A percentile compares a stretch with the other conserved stretches of the same genome.
Evolutionary conservation across 2,113 vertebrate genomes (phyloP).

Genomic region (Oryzias celebensis): DNA sequence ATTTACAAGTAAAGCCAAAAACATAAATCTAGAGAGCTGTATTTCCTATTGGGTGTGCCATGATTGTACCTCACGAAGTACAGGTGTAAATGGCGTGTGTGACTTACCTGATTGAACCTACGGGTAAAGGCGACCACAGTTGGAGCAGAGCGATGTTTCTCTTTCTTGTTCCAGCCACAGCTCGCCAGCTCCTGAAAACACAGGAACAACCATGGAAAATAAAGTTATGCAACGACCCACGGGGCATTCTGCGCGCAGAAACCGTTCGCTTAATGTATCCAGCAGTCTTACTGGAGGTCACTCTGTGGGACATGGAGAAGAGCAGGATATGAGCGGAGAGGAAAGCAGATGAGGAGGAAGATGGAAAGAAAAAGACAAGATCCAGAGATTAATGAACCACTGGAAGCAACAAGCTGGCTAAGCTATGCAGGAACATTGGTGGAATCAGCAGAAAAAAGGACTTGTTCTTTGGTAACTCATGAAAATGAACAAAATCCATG

Average conservation of each 20-base stretch:
- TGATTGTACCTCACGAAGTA: neutral
- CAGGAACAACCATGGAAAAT: constrained; percentile 16
- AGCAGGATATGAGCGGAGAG: neutral
- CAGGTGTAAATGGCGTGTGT: neutral
- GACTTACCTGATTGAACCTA: constrained; percentile 97
- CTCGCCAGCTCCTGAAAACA: constrained; percentile 91
- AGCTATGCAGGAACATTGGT: neutral
- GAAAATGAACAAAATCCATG: no score
- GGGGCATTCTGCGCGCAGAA: neutral
- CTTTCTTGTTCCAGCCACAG: constrained; percentile 99
- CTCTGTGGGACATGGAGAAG: constrained; percentile 6
- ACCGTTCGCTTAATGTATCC: constrained; percentile 18
- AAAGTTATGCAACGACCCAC: neutral
- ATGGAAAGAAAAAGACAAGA: neutral
- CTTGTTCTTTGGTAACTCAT: neutral
- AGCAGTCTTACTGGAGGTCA: constrained; percentile 20
- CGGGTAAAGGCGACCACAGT: constrained; percentile 98
- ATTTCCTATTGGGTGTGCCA: constrained; percentile 3
- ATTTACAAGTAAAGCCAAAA: constrained; percentile 14
- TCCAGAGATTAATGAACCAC: constrained; percentile 10
- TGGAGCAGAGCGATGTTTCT: constrained; percentile 96
- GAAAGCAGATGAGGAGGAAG: constrained; percentile 9
- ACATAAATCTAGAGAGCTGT: constrained; percentile 35
- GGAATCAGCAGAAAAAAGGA: neutral
- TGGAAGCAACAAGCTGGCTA: constrained; percentile 7